These are phyloP conservation scores for Dendrocincla tyrannina DNA, from an alignment of 2,797 vertebrate genomes.

Conservation along the genomic window DNA sequence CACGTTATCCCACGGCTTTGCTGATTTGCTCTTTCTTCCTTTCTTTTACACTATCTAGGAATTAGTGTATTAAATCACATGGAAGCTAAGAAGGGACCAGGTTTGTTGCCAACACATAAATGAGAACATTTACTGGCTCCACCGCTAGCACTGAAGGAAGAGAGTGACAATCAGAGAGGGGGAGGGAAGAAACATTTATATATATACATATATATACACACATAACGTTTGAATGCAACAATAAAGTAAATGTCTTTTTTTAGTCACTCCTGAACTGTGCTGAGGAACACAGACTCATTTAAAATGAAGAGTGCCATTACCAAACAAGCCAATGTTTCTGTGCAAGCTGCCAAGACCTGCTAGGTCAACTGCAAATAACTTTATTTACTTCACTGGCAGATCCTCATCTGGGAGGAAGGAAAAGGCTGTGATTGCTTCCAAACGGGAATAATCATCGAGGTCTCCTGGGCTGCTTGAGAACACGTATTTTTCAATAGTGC, in stretches of 20 bases:
- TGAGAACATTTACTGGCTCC: neutral
- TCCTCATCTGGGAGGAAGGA: neutral
- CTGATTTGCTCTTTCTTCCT: neutral
- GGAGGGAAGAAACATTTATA: neutral
- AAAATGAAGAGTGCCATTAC: neutral
- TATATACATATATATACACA: too few species aligned
- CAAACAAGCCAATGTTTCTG: neutral
- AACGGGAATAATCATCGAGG: neutral
- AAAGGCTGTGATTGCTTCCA: conserved; percentile 8
- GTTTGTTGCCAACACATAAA: neutral
- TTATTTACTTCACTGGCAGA: conserved; percentile 20
- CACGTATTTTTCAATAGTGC: neutral
- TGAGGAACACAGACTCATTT: neutral
- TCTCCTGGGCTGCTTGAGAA: neutral
- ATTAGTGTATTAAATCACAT: neutral
- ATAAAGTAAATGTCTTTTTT: neutral
- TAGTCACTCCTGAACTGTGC: neutral
- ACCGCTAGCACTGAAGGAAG: neutral
- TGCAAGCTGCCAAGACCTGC: neutral
- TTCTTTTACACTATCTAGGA: neutral
- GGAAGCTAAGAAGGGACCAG: neutral
- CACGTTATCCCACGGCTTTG: neutral
- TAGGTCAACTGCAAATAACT: conserved; percentile 7
- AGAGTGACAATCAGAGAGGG: neutral
- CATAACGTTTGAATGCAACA: neutral